These are phyloP conservation scores for Paramormyrops hopkinsi DNA, from an alignment of 2,797 vertebrate species.

Conservation along the genomic window DNA sequence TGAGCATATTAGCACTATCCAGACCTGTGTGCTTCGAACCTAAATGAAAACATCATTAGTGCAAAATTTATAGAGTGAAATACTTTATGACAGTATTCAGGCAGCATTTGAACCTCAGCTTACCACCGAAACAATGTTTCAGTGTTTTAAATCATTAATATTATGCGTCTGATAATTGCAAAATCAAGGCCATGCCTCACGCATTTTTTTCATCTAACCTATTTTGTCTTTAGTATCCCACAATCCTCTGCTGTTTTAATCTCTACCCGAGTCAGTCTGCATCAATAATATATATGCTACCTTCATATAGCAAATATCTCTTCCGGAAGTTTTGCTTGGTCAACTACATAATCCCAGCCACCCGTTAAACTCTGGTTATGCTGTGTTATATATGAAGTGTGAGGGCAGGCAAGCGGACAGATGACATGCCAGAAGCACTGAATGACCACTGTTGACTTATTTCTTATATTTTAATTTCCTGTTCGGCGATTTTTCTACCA, in stretches of 20 bases:
- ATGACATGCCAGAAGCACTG: not conserved
- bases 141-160: not conserved
- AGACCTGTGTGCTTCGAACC: not conserved
- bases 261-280: not conserved
- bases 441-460: not conserved
- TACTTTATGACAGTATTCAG: not conserved
- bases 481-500: not conserved
- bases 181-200: not conserved
- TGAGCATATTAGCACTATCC: not conserved
- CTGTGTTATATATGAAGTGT: not conserved
- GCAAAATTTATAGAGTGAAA: not conserved
- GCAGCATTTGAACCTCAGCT: not conserved
- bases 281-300: not conserved
- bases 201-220: not conserved
- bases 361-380: not conserved
- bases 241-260: not conserved
- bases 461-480: not conserved
- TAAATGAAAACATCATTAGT: not conserved
- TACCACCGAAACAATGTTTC: not conserved
- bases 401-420: not conserved
- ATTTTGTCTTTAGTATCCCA: not conserved
- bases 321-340: not conserved
- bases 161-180: not conserved
- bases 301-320: not conserved
- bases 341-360: not conserved